Evolutionary conservation across 2,113 vertebrate species (phyloP), one percentile per base, ranked within the genome.

Genomic region (Neolamprologus falcicula): DNA sequence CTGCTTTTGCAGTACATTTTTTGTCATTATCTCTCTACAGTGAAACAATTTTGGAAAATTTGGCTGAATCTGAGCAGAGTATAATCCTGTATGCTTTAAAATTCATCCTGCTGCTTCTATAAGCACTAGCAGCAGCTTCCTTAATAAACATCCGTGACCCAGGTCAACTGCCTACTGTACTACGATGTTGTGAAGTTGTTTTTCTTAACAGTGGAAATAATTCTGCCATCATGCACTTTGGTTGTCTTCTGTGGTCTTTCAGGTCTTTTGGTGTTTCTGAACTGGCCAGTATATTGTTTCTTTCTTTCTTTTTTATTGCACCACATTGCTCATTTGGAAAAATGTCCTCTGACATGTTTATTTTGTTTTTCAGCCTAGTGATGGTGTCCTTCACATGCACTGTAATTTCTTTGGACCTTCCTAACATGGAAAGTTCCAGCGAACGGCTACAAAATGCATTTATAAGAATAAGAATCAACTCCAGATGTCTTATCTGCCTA

Each of bases 91-190:
- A 31, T 47, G 10, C 71, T 28, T 71, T 3, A 71, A 40, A 71
- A 42, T 42, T 16, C 16, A 50, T 28, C 24, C 9, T 28, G 24
- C 6, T 76, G 13, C 71, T 47, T 28, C 71, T 47, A 28, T 19
- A 9, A 24, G 35, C 63, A 68, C 9, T 3, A 19, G 42, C 9
- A 28, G 42, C 21, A 47, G 17, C 71, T 12, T 50, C 26, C 0
- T 78, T 0, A 50, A 50, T 50, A 47, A 76, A 47, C 16, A 50
- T 0, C 26, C 0, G 0, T 31, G 42, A 50, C 71, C 71, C 16
- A 9, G 71, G 14, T 19, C 71, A 45, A 1, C 68, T 10, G 24
- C 61, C 31, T 12, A 63, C 59, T 63, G 0, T 63, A n/a, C 17
- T 63, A 37, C 3, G 0, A 66, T 37, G 17, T 12, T n/a, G 59